A percentile compares a stretch with the other conserved stretches of the same genome.
Conservation (phyloP, 2,113 vertebrate genomes). For the Centrocercus urophasianus region DNA sequence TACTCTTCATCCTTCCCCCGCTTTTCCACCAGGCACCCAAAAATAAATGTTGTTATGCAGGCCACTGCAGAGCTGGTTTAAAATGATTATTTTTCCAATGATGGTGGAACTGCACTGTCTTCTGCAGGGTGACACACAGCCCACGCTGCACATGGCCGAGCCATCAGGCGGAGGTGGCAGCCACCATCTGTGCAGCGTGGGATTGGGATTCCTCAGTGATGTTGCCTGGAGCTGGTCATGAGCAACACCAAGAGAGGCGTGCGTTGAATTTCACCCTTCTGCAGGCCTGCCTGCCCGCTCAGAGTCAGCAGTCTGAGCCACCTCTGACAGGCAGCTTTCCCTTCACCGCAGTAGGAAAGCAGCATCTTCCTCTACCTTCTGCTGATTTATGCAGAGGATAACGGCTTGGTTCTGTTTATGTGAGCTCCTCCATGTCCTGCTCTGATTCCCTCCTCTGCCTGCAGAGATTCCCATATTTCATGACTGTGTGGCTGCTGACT, state of each 20-base stretch:
- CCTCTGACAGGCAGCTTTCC: background rate
- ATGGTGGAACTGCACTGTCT: fast-evolving
- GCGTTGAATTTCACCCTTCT: fast-evolving
- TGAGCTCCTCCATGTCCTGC: background rate
- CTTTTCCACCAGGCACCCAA: background rate
- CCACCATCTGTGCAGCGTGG: fast-evolving
- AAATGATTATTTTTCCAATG: background rate
- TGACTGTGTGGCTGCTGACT: fast-evolving
- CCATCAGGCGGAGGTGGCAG: background rate
- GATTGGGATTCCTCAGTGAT: too few relatives aligned
- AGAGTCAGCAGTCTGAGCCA: background rate
- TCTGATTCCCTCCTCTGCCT: background rate
- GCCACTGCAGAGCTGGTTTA: fast-evolving
- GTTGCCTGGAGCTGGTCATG: fast-evolving
- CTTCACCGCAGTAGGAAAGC: fast-evolving
- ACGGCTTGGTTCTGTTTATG: fast-evolving
- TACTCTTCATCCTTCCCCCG: background rate
- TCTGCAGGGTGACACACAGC: background rate
- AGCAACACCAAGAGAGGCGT: fast-evolving
- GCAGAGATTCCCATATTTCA: background rate
- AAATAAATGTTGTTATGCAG: background rate
- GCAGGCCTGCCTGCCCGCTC: too few relatives aligned
- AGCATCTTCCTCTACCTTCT: background rate
- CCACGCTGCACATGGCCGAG: fast-evolving
- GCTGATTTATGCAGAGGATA: fast-evolving